Base-by-base conservation (phyloP, 2,797 vertebrate species). In the Lindbergichthys nudifrons region DNA sequence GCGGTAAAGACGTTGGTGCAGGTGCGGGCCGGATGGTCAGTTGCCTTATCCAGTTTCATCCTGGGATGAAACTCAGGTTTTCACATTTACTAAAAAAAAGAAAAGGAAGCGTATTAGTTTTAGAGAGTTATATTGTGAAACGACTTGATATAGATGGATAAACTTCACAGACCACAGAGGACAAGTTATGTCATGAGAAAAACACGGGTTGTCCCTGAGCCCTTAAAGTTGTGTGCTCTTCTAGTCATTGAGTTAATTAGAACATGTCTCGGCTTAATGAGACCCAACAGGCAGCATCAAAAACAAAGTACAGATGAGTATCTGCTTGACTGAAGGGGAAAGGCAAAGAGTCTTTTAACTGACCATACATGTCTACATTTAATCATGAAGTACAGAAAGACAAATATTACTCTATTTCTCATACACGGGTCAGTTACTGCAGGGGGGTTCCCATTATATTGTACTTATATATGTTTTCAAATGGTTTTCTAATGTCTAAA, bases 41-140 rank as follows among this genome's bases (percentile, higher is more conserved):
- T 63, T 77, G 76, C 47, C 84, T 80, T 75, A 87, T 89, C 88
- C 87, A 18, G 88, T 89, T 91, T 92, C 86, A 87, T 80, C 81
- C 75, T 69, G 75, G 87, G 86, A 90, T 86, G 87, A 91, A 87
- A 83, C 88, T 94, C 93, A 95, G 92, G 92, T 93, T 92, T 93
- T 95, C 88, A 95, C 92, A 89, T 94, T 94, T 73, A 95, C 94
- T 95, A 87, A 92, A 87, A 91, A 65, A 90, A 92, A 88, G 87
- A 92, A 78, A 85, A 90, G 84, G 87, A 89, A 87, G 83, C 14
- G 0, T 62, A 86, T 92, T 90, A 93, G 91, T 88, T 32, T 58
- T 75, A 58, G 73, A 86, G 78, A 62, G 79, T 30, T 47, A 77
- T 74, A 75, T 74, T 65, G 68, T 80, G 83, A 36, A 36, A 36